Evolutionary conservation across 2,797 vertebrate genomes (phyloP).

Genomic region (Spinus pinus): DNA sequence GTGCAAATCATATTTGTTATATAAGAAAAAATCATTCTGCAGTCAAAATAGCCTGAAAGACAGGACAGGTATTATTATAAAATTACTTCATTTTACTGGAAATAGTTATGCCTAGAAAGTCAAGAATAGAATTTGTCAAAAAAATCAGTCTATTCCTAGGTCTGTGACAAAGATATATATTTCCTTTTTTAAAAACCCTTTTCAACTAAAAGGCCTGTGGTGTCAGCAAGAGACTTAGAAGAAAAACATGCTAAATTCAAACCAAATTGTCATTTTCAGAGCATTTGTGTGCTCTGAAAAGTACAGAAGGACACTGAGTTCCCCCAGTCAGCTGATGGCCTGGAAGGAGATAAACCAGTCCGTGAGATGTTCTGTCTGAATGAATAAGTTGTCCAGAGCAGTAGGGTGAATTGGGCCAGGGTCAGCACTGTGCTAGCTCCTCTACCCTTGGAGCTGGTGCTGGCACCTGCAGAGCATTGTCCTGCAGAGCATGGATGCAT

Average conservation of each 20-base stretch:
- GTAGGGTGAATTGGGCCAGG: not conserved
- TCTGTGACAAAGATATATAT: not conserved
- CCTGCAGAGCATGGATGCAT: not conserved
- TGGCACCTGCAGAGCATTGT: not conserved
- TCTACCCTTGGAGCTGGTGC: not conserved
- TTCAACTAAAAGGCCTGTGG: not conserved
- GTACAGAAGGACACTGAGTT: accelerated
- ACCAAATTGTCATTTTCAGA: not conserved
- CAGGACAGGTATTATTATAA: not conserved
- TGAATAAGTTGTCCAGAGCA: not conserved
- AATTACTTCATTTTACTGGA: not conserved
- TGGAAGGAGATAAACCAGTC: not conserved
- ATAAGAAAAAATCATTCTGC: not conserved
- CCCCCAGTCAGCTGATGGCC: not conserved
- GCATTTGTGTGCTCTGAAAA: not conserved
- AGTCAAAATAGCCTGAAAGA: slow-evolving; percentile 5
- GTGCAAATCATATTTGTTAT: not conserved
- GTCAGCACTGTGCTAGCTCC: not conserved
- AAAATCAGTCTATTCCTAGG: not conserved
- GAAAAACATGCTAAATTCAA: not conserved
- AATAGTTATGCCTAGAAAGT: not conserved
- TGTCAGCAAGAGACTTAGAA: not conserved
- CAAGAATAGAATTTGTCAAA: not conserved
- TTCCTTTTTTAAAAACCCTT: not conserved
- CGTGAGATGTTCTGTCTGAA: not conserved